Evolutionary conservation across 2,797 vertebrate species (phyloP).

Genomic region (Coccyzus lansbergi): DNA sequence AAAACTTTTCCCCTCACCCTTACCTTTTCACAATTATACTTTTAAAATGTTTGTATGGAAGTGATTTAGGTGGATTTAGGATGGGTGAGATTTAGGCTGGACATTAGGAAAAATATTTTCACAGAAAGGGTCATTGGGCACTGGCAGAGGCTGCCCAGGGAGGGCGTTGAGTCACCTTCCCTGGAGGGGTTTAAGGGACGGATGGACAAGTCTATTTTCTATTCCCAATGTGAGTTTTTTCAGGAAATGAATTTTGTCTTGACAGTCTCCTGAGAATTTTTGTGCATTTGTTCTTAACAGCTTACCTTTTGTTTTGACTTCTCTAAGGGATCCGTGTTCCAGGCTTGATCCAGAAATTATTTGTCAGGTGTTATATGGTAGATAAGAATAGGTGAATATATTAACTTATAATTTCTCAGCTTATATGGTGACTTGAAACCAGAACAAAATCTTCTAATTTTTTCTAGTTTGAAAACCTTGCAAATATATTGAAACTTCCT

Average conservation of each 20-base stretch:
- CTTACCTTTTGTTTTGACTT: neutral
- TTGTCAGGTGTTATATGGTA: neutral
- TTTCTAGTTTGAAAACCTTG: slow-evolving; percentile 92
- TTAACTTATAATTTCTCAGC: neutral
- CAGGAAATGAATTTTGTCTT: no score
- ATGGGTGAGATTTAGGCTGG: no score
- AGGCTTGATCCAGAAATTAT: neutral
- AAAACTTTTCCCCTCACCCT: fast-evolving
- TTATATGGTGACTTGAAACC: neutral
- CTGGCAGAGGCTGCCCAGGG: no score
- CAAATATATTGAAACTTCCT: slow-evolving; percentile 92
- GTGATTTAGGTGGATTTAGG: no score
- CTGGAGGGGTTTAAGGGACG: no score
- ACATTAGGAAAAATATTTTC: no score
- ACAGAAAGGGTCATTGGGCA: no score
- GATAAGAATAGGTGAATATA: neutral
- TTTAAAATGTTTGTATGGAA: neutral
- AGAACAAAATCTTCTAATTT: neutral
- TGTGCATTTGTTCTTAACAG: neutral
- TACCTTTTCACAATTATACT: neutral
- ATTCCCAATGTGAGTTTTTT: no score
- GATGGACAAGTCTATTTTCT: no score
- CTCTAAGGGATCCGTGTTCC: neutral
- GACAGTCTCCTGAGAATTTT: neutral
- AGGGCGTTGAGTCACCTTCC: no score